Conservation (phyloP, 2,113 vertebrate genomes). For the Oreochromis niloticus region DNA sequence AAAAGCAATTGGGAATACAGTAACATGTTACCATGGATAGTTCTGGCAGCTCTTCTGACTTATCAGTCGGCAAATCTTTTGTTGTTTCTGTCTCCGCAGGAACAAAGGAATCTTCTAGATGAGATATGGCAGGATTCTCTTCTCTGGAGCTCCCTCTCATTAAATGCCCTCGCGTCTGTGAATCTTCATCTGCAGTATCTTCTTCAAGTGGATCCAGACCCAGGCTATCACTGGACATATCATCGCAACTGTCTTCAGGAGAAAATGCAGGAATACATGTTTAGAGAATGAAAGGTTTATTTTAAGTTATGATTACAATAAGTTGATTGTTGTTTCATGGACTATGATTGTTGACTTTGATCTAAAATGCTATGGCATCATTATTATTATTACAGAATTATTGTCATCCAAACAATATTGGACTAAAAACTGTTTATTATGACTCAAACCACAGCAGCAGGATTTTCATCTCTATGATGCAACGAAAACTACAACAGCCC, state of each 20-base stretch:
- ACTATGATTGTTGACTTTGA: neutral
- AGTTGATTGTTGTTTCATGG: neutral
- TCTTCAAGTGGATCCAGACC: slow-evolving; percentile 20
- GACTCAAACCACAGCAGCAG: slow-evolving; percentile 4
- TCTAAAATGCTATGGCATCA: neutral
- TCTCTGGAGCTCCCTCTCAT: neutral
- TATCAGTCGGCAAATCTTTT: neutral
- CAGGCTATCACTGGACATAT: slow-evolving; percentile 55
- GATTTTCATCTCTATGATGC: neutral
- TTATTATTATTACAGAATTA: neutral
- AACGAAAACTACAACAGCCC: neutral
- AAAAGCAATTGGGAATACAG: neutral
- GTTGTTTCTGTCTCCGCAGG: neutral
- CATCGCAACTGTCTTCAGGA: slow-evolving; percentile 45
- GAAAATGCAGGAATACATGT: neutral
- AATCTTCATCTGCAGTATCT: slow-evolving; percentile 55
- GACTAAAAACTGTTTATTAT: neutral
- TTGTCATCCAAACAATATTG: neutral
- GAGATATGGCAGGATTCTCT: neutral
- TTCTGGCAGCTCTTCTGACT: slow-evolving; percentile 25
- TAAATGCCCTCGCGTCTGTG: neutral
- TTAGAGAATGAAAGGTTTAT: neutral
- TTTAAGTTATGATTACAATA: neutral
- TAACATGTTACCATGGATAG: slow-evolving; percentile 46
- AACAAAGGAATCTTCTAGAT: slow-evolving; percentile 15